Evolutionary conservation across 1,140 invertebrate species (phyloP).

Genomic region (Psix sp.): DNA sequence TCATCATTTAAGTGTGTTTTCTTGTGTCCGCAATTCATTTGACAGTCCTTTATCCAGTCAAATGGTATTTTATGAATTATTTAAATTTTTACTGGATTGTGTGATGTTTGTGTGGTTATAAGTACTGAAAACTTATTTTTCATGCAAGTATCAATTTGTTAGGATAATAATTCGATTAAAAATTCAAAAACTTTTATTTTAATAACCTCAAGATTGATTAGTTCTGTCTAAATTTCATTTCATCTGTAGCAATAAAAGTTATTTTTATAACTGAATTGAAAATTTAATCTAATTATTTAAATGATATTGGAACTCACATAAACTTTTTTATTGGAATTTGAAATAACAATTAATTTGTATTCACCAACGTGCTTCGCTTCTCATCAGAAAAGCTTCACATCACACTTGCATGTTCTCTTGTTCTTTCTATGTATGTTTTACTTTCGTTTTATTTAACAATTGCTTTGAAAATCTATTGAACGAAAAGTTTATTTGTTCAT

Average conservation of each 20-base stretch:
- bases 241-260: no score
- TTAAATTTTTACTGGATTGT: no score
- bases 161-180: no score
- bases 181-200: no score
- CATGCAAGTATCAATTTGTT: no score
- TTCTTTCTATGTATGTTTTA: constrained; percentile 14
- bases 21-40: constrained; percentile 35
- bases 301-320: neutral
- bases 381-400: constrained; percentile 16
- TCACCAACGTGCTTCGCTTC: constrained; percentile 22
- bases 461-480: constrained; percentile 22
- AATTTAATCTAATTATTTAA: neutral
- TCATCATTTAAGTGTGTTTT: constrained; percentile 58
- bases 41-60: constrained; percentile 17
- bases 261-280: neutral
- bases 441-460: constrained; percentile 29
- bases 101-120: neutral
- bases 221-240: no score
- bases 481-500: no score
- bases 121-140: neutral
- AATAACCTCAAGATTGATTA: no score
- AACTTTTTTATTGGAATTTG: neutral
- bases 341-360: constrained; percentile 3
- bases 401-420: constrained; percentile 17
- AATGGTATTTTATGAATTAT: constrained; percentile 5